phyloP scores from a whole-genome alignment of 2,113 vertebrate genomes.

The Peromyscus maniculatus region DNA sequence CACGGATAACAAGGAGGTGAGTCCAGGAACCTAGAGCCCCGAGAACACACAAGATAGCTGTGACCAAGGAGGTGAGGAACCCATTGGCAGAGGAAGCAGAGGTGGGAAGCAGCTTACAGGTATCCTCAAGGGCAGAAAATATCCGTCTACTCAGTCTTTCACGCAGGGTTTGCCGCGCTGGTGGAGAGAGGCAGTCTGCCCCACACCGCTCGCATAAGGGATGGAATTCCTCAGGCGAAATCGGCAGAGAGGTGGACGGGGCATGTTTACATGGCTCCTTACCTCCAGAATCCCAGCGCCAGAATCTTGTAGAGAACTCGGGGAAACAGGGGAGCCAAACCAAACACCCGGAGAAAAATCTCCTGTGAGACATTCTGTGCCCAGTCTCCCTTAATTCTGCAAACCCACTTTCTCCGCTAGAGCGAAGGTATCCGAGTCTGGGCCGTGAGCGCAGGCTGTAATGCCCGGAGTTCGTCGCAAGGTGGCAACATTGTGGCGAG shows the following conservation, averaged over 20 bases:
- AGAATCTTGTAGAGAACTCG: not conserved
- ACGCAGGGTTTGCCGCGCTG: not conserved
- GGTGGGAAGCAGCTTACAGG: not conserved
- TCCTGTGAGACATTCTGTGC: not conserved
- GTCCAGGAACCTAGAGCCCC: not conserved
- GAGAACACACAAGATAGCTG: not conserved
- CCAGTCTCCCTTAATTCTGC: not conserved
- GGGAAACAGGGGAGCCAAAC: not conserved
- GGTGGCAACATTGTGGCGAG: conserved; percentile 83
- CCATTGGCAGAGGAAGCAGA: not conserved
- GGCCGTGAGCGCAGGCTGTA: not conserved
- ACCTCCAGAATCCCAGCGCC: not conserved
- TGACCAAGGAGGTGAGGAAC: not conserved
- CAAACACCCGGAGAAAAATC: not conserved
- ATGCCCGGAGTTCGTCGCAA: conserved; percentile 55
- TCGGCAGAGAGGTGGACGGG: not conserved
- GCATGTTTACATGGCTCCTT: not conserved
- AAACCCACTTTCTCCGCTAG: not conserved
- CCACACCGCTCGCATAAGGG: not conserved
- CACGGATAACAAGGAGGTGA: not conserved
- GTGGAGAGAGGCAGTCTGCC: not conserved
- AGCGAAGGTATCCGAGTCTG: not conserved
- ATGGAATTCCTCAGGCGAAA: not conserved
- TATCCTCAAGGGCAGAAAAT: not conserved
- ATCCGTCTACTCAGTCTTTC: not conserved